Evolutionary conservation across 30 jellyfish, hydroid and myxozoan species (phyloP), one percentile per base, ranked within the genome.

Genomic region (Pelagia noctiluca): DNA sequence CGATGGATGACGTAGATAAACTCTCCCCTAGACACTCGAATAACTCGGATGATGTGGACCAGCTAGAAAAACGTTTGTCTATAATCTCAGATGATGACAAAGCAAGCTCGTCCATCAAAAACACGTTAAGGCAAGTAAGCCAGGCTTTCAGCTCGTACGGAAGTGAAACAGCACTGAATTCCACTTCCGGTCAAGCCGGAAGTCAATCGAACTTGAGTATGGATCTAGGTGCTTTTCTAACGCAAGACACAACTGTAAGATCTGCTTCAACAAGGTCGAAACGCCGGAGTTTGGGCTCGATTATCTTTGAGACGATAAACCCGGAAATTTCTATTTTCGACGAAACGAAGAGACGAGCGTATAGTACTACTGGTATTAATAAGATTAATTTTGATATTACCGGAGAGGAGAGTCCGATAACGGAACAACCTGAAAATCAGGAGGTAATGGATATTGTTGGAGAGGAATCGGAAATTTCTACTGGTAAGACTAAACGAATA

Each of bases 121-220:
- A 83, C 81, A 94, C 96, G 35, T 84, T 94, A 2, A 90, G 99
- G 13, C 61, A 84, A 63, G 99, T 94, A 22, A 94, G 96, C 86
- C 91, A 94, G 31, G 99, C 99, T 0, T 94, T 94, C 81, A 87
- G 95, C 36, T 72, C 95, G 26, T 23, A 84, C 33, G 88, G 84
- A 21, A 84, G 88, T 35, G 95, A 84, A 10, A 68, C 29, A 13
- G 71, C 86, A 12, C 21, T 84, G 48, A 69, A 75, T 57, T 28
- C 83, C 16, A 22, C 32, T 22, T 80, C 76, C 16, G 80, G 63
- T 0, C 67, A 76, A 7, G 72, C 88, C 0, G 76, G 65, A 26
- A 84, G 95, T n/a, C 63, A 85, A 1, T 12, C 88, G 16, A 61
- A 74, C 79, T 49, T 84, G 23, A 75, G 88, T 11, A 77, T 83